Evolutionary conservation across 2,797 vertebrate species (phyloP), one percentile per base, ranked within the genome.

Genomic region (Mycteria americana): DNA sequence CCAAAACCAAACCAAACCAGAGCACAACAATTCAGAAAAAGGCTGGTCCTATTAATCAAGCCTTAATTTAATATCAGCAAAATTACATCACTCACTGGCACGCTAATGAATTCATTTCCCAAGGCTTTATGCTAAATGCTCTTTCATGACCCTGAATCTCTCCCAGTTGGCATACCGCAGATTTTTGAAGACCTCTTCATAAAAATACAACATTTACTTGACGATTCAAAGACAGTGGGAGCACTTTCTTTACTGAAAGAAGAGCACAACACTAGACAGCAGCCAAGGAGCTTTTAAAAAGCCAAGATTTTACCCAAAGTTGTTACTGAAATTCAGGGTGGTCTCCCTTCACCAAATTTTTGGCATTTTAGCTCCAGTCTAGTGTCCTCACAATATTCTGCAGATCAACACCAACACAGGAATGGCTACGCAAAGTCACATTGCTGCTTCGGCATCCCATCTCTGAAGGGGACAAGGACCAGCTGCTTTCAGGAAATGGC

Each of bases 301-400:
- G 59, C 53, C 70, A 93, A 82, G 54, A 81, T 64, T 90, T 95
- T 91, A 73, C 93, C 89, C 53, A 56, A 50, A 73, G 86, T 69
- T 90, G 63, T 84, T 89, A 77, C 1, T 92, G 85, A 86, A 96
- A 95, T 88, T 74, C 77, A 96, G 95, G 93, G 95, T 97, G 95
- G 92, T 93, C 89, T 73, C 39, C 13, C 30, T 63, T 83, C 37
- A 64, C 51, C 84, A 86, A 78, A 45, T 31, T 84, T 87, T 78
- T 87, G 83, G 41, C 68, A 87, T 80, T 88, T 92, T 76, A 78
- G 64, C 62, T 87, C 75, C 67, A 86, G 43, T 59, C 37, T 70
- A 76, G 46, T 10, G 31, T 22, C 81, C 89, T 95, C 86, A 90
- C 85, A 79, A 39, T 88, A 88, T 84, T 94, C 89, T 95, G 76